Evolutionary conservation across 2,797 vertebrate species (phyloP).

Genomic region (Protonibea diacanthus): DNA sequence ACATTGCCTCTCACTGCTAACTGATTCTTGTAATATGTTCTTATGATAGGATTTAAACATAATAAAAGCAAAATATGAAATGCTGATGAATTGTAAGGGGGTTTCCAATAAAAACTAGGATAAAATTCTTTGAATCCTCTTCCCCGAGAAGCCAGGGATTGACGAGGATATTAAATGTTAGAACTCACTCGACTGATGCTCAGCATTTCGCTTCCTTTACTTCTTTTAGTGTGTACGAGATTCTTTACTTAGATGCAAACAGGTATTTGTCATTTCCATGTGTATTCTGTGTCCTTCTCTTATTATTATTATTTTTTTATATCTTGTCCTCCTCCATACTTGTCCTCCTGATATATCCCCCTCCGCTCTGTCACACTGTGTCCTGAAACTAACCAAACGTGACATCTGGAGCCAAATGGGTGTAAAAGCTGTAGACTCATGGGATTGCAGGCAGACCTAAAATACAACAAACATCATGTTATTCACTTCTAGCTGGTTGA

Average conservation of each 20-base stretch:
- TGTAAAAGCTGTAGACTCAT: slow-evolving; percentile 24
- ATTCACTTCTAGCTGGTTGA: slow-evolving; percentile 23
- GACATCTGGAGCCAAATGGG: slow-evolving; percentile 49
- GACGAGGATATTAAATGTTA: neutral
- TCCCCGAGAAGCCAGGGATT: neutral
- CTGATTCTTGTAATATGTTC: neutral
- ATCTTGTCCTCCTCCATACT: neutral
- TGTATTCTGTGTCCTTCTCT: neutral
- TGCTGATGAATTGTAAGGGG: neutral
- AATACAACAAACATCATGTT: slow-evolving; percentile 34
- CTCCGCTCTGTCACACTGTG: neutral
- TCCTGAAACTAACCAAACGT: slow-evolving; percentile 38
- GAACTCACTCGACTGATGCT: neutral
- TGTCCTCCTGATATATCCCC: neutral
- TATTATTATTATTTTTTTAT: neutral
- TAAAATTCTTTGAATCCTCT: neutral
- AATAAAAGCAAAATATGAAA: neutral
- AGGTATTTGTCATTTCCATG: neutral
- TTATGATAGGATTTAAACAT: slow-evolving; percentile 1
- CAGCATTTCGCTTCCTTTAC: too few species aligned
- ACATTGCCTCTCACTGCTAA: neutral
- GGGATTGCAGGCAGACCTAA: slow-evolving; percentile 26
- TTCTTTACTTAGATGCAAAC: neutral
- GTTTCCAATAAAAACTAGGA: neutral
- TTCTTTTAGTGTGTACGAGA: too few species aligned